Evolutionary conservation across 1,140 invertebrate species (phyloP).

Genomic region (Polypedilum pembai): DNA sequence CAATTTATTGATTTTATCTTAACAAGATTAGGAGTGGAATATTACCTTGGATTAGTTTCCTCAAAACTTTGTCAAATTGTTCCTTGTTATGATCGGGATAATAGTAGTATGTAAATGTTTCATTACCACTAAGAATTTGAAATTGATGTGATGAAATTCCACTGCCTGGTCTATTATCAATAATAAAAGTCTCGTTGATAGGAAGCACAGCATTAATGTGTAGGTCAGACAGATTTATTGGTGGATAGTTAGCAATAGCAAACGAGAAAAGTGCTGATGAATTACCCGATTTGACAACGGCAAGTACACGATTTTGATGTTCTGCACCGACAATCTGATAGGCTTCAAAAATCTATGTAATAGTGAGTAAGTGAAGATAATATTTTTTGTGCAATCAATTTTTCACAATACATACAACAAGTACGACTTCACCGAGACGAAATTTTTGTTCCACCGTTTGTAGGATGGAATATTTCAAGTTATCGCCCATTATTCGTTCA

Average conservation of each 20-base stretch:
- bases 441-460: constrained; percentile 30
- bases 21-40: background rate
- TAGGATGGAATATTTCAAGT: background rate
- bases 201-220: constrained; percentile 59
- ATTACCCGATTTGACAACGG: constrained; percentile 56
- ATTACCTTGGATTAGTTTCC: background rate
- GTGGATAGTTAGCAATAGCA: constrained; percentile 48
- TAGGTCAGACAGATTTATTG: constrained; percentile 53
- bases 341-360: constrained; percentile 38
- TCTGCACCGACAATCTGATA: constrained; percentile 41
- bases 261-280: constrained; percentile 60
- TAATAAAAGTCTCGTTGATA: constrained; percentile 58
- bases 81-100: constrained; percentile 34
- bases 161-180: constrained; percentile 44
- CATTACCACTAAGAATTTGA: constrained; percentile 34
- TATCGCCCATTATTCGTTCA: background rate
- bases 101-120: constrained; percentile 38
- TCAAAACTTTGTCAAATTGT: background rate
- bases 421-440: constrained; percentile 27
- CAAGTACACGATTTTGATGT: constrained; percentile 48
- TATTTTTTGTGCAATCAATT: background rate
- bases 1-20: background rate
- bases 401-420: constrained; percentile 8
- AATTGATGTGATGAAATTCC: constrained; percentile 39
- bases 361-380: constrained; percentile 9